Evolutionary conservation across 2,888 invertebrate species (phyloP).

Genomic region (Archaeoteleia sp.): DNA sequence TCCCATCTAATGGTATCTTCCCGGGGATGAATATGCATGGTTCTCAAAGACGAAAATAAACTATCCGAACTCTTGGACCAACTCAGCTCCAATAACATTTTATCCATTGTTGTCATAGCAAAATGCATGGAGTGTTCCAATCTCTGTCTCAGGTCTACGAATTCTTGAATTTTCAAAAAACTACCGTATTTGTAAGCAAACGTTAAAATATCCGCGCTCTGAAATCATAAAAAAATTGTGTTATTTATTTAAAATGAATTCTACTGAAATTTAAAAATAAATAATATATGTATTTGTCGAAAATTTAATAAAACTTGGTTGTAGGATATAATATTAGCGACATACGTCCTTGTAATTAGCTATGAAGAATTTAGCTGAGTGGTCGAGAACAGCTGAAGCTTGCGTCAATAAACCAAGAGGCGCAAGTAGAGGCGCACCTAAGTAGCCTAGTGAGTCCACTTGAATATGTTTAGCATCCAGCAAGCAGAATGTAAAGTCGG

Average conservation of each 20-base stretch:
- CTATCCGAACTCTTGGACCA: slow-evolving; percentile 64
- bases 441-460: slow-evolving; percentile 91
- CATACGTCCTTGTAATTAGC: slow-evolving; percentile 92
- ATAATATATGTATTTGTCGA: not conserved
- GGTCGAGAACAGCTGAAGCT: slow-evolving; percentile 83
- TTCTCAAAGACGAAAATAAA: slow-evolving; percentile 62
- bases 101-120: slow-evolving; percentile 80
- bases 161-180: slow-evolving; percentile 93
- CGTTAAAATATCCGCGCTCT: slow-evolving; percentile 93
- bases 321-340: too few relatives aligned
- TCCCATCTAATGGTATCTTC: slow-evolving; percentile 68
- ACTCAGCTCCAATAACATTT: slow-evolving; percentile 81
- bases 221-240: slow-evolving; percentile 55
- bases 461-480: slow-evolving; percentile 96
- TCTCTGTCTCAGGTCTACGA: slow-evolving; percentile 88
- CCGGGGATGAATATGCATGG: slow-evolving; percentile 67
- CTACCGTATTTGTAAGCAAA: slow-evolving; percentile 96
- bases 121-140: slow-evolving; percentile 89
- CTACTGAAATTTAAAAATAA: slow-evolving; percentile 2
- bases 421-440: slow-evolving; percentile 85
- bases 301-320: too few relatives aligned
- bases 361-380: slow-evolving; percentile 89
- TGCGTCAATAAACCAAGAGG: slow-evolving; percentile 83
- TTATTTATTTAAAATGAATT: not conserved
- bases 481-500: slow-evolving; percentile 66